Evolutionary conservation across 1,140 invertebrate genomes (phyloP), one percentile per base, ranked within the genome.

Genomic region (Trachelipus rathkii): DNA sequence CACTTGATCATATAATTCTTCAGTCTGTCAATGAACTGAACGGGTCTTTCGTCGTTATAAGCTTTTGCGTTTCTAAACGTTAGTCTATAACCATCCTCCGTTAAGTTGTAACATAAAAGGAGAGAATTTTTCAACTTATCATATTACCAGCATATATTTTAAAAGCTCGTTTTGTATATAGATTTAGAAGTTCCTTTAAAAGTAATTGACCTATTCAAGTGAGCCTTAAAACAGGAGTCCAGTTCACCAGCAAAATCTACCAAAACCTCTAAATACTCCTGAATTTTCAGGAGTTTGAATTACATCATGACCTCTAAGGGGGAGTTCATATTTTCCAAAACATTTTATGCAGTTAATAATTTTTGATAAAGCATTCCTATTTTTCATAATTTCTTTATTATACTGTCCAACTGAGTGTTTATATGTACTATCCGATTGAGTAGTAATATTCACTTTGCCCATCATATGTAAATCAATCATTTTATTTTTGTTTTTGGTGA

Each of bases 131-230:
- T n/a, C n/a, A n/a, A n/a, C n/a, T n/a, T n/a, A n/a, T n/a, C 44
- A 78, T 9, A 78, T 82, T 23, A 73, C 75, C 11, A 83, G 73
- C 46, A 86, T 85, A 83, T 85, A 83, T 85, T 85, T 82, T 86
- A 84, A 79, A 82, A 82, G 83, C 83, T 76, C 83, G 82, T 84
- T 84, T 79, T 84, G 82, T 53, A 84, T 53, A 84, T 84, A 10
- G 69, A 74, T 73, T 81, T 83, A n/a, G 82, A 84, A 15, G 78
- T 79, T 19, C 82, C 83, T 82, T 82, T 83, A 80, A 83, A 83
- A 19, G 83, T 81, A 44, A 83, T 70, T 67, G 73, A 66, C 5
- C 21, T 72, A n/a, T 23, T 24, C 9, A 66, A 44, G 11, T 78
- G 77, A 75, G 74, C 43, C 0, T 75, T 44, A 10, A 75, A 72